Evolutionary conservation across 2,888 invertebrate species (phyloP).

Genomic region (Cerastis leucographa): DNA sequence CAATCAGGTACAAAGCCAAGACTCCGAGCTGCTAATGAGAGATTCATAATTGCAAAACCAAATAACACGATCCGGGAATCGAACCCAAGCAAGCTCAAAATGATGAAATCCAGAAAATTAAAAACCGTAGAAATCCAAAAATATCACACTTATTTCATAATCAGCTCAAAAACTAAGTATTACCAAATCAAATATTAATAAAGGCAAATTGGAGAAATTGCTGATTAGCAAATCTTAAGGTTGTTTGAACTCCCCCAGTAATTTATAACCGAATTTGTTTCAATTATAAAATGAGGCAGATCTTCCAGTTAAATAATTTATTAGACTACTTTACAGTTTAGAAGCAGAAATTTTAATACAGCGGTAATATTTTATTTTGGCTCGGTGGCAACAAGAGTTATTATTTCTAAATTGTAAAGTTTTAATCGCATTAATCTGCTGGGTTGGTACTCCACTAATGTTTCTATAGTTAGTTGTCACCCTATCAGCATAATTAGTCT

Average conservation of each 20-base stretch:
- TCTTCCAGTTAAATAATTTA: constrained; percentile 57
- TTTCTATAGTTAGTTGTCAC: background rate
- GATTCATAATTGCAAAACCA: background rate
- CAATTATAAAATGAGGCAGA: constrained; percentile 57
- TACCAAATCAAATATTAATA: constrained; percentile 61
- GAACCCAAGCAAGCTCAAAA: no score
- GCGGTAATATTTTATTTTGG: constrained; percentile 19
- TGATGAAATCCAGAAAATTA: background rate
- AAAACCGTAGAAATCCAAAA: background rate
- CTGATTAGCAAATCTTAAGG: constrained; percentile 61
- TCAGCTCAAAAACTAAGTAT: constrained; percentile 38
- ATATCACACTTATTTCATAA: background rate
- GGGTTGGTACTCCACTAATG: background rate
- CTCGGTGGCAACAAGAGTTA: background rate
- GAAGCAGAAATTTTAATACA: constrained; percentile 10
- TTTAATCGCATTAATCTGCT: background rate
- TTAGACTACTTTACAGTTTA: constrained; percentile 38
- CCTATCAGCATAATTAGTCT: background rate
- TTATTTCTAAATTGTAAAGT: background rate
- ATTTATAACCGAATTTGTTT: constrained; percentile 64
- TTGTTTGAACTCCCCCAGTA: constrained; percentile 55
- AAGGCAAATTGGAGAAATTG: constrained; percentile 57
- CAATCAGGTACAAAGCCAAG: background rate
- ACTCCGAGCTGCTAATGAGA: background rate
- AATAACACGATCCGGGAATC: background rate